phyloP scores from a whole-genome alignment of 2,888 invertebrate genomes.

The Troilus luridus region DNA sequence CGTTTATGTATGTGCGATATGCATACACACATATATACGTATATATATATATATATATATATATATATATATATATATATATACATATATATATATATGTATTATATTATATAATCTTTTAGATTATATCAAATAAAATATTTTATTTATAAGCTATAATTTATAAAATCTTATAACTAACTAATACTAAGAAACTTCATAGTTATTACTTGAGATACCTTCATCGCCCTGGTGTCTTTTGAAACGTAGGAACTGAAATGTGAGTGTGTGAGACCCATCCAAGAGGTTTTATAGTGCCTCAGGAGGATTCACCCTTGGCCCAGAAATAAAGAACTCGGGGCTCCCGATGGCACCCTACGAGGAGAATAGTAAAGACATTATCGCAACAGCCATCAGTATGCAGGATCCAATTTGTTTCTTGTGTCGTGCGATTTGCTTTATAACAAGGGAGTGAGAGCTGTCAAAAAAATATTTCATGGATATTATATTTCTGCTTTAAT shows the following conservation, averaged over 20 bases:
- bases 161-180: not conserved
- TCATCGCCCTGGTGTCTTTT: slow-evolving; percentile 39
- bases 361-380: slow-evolving; percentile 46
- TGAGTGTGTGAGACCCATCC: not conserved
- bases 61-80: too few species aligned
- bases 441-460: not conserved
- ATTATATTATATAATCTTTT: too few species aligned
- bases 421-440: not conserved
- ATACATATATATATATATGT: too few species aligned
- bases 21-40: too few species aligned
- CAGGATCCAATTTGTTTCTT: slow-evolving; percentile 42
- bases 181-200: not conserved
- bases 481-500: not conserved
- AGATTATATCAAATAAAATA: not conserved
- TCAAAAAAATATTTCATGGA: not conserved
- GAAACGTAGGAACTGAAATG: slow-evolving; percentile 33
- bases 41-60: too few species aligned
- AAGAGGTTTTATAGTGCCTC: not conserved
- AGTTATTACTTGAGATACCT: slow-evolving; percentile 20
- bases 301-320: slow-evolving; percentile 35
- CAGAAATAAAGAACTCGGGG: not conserved
- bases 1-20: too few species aligned
- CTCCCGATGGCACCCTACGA: not conserved
- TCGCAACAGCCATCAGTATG: slow-evolving; percentile 51
- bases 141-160: not conserved